Percentiles rank a stretch among this genome's conserved stretches.
phyloP scores from a whole-genome alignment of 2,113 vertebrate genomes.

The Anthoscopus minutus region DNA sequence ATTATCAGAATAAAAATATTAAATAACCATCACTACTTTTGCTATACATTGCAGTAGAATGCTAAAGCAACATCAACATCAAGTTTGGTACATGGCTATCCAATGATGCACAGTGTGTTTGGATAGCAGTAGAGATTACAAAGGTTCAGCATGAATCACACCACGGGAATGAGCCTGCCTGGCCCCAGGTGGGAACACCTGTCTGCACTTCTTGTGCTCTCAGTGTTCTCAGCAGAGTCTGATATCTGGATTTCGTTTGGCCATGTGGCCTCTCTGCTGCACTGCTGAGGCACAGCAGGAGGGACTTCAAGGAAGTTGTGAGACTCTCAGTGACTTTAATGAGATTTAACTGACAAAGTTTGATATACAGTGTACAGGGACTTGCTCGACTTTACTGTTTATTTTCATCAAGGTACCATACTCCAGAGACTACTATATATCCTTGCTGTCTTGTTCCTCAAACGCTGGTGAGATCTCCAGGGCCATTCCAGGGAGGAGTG shows the following conservation, averaged over 20 bases:
- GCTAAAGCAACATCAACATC: not conserved
- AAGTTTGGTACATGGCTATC: not conserved
- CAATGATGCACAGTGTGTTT: not conserved
- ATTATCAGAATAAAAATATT: not conserved
- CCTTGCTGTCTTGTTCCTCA: not conserved
- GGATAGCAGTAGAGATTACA: not conserved
- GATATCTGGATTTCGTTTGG: not conserved
- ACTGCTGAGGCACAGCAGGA: not conserved
- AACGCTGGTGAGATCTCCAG: not conserved
- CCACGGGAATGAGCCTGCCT: not conserved
- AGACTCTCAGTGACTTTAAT: not conserved
- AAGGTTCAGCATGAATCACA: not conserved
- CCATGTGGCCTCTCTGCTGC: not conserved
- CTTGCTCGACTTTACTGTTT: not conserved
- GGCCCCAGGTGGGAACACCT: not conserved
- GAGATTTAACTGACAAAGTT: not conserved
- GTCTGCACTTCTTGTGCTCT: not conserved
- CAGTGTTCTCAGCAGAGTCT: not conserved
- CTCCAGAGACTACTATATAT: not conserved
- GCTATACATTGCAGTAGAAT: not conserved
- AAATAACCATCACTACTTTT: not conserved
- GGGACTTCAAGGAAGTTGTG: not conserved
- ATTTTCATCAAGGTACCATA: not conserved
- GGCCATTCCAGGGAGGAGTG: not conserved
- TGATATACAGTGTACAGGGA: fast-evolving